Conservation (phyloP, 2,113 vertebrate species). For the Rostratula benghalensis region DNA sequence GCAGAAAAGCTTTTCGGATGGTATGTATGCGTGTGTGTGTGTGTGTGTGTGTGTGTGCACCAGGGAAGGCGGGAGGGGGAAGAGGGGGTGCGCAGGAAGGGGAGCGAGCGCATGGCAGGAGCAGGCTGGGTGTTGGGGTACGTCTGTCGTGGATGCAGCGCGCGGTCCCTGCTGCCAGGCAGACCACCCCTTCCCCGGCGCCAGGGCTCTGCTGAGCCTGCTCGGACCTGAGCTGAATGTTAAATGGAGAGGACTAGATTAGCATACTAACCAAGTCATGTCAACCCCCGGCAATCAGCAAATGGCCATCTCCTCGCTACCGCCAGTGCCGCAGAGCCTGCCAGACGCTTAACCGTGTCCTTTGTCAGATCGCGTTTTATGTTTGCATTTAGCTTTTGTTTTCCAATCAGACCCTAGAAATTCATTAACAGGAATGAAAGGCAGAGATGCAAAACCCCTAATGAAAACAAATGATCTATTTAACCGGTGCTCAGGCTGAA, state of each 20-base stretch:
- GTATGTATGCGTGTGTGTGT: background rate
- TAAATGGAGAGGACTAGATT: slow-evolving; percentile 64
- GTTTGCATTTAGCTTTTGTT: slow-evolving; percentile 67
- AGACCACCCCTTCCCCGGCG: slow-evolving; percentile 53
- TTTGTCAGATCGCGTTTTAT: slow-evolving; percentile 55
- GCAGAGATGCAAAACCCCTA: slow-evolving; percentile 65
- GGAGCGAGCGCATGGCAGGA: background rate
- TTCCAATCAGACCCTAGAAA: slow-evolving; percentile 74
- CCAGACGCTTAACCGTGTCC: slow-evolving; percentile 54
- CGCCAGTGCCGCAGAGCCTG: slow-evolving; percentile 12
- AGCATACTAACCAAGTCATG: slow-evolving; percentile 76
- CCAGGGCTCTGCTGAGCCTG: slow-evolving; percentile 60
- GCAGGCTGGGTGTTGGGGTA: background rate
- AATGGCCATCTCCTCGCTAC: slow-evolving; percentile 58
- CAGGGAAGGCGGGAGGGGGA: background rate
- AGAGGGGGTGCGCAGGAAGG: background rate
- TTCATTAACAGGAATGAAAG: slow-evolving; percentile 74
- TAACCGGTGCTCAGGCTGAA: slow-evolving; percentile 57
- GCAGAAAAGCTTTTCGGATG: background rate
- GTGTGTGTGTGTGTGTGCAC: background rate
- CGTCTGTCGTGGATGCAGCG: background rate
- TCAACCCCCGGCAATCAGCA: slow-evolving; percentile 66
- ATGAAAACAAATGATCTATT: slow-evolving; percentile 75
- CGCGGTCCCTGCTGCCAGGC: slow-evolving; percentile 31
- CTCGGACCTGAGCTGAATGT: slow-evolving; percentile 71